Evolutionary conservation across 2,888 invertebrate genomes (phyloP).

Genomic region (Cryptus viduatorius): DNA sequence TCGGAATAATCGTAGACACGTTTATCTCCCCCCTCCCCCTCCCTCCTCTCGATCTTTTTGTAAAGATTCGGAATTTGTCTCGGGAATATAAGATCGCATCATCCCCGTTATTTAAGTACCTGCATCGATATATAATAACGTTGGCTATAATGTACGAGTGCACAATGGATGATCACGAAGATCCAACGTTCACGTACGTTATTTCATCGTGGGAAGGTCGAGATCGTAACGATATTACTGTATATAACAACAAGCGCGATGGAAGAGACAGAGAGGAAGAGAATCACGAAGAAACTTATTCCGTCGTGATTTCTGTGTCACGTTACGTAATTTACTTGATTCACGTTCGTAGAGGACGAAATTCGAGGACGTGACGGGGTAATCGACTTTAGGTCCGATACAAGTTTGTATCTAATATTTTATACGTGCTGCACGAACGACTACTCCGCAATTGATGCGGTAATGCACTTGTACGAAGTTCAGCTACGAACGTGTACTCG

Average conservation of each 20-base stretch:
- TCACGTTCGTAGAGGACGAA: constrained; percentile 37
- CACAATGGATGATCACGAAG: constrained; percentile 31
- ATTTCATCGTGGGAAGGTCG: constrained; percentile 63
- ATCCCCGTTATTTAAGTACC: not conserved
- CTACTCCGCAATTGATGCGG: not conserved
- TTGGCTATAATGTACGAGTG: not conserved
- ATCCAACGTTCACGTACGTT: constrained; percentile 9
- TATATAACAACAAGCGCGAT: constrained; percentile 49
- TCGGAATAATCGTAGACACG: not conserved
- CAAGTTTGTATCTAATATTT: constrained; percentile 18
- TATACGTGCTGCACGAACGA: constrained; percentile 26
- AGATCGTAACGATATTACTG: constrained; percentile 57
- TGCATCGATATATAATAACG: constrained; percentile 5
- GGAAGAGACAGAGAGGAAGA: constrained; percentile 8
- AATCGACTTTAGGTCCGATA: constrained; percentile 44
- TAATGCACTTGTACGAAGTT: constrained; percentile 1
- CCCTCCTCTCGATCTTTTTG: too few relatives aligned
- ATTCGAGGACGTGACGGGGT: constrained; percentile 31
- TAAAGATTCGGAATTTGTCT: not conserved
- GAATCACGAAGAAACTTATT: constrained; percentile 56
- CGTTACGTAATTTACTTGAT: constrained; percentile 69
- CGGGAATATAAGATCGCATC: not conserved
- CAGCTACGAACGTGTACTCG: constrained; percentile 21
- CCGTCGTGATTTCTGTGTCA: constrained; percentile 73
- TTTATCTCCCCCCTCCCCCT: not conserved